Evolutionary conservation across 1,140 invertebrate species (phyloP).

Genomic region (Uloborus diversus): DNA sequence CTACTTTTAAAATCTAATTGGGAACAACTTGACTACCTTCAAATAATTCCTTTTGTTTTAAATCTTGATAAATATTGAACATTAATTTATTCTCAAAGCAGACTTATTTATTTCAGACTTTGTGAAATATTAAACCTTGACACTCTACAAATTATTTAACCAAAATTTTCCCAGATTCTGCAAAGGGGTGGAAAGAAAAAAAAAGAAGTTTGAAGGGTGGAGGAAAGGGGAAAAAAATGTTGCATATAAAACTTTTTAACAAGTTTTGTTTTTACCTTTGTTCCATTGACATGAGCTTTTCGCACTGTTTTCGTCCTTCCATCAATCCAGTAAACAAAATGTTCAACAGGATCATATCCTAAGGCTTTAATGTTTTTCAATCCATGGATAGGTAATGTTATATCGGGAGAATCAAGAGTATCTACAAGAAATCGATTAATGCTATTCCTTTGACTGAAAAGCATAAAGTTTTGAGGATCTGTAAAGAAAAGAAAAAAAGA

Average conservation of each 20-base stretch:
- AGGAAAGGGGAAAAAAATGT: no score
- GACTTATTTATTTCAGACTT: no score
- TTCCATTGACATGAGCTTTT: slow-evolving; percentile 77
- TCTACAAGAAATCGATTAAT: slow-evolving; percentile 65
- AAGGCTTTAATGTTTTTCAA: slow-evolving; percentile 87
- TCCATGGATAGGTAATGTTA: slow-evolving; percentile 71
- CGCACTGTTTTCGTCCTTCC: slow-evolving; percentile 87
- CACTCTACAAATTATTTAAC: no score
- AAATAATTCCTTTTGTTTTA: no score
- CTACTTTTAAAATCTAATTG: no score
- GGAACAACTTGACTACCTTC: no score
- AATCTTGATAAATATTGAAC: no score
- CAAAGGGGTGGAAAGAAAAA: no score
- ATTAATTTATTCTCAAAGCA: no score
- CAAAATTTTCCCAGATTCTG: no score
- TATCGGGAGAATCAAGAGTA: slow-evolving; percentile 58
- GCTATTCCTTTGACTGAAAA: slow-evolving; percentile 64
- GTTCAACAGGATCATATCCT: slow-evolving; percentile 80
- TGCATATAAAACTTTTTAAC: background rate
- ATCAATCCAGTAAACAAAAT: slow-evolving; percentile 94
- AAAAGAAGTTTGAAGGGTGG: no score
- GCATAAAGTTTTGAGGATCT: slow-evolving; percentile 66
- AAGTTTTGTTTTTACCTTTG: slow-evolving; percentile 63
- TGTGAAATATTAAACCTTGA: no score
- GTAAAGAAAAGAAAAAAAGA: slow-evolving; percentile 60